A percentile compares a stretch with the other conserved stretches of the same genome.
phyloP scores from a whole-genome alignment of 1,140 invertebrate genomes.

The Phymorhynchus buccinoides region DNA sequence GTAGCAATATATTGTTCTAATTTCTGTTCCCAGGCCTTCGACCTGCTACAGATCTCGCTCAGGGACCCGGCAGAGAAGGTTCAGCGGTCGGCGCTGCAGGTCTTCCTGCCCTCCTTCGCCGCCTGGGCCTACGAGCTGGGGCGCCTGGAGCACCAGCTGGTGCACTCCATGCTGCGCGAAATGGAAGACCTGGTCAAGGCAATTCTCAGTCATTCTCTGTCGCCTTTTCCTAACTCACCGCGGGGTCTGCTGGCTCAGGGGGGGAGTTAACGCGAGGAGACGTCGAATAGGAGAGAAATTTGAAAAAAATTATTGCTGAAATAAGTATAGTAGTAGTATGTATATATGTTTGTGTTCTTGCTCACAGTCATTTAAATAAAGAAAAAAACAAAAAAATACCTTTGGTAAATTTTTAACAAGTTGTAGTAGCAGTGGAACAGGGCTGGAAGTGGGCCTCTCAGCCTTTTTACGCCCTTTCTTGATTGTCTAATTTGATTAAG shows the following conservation, averaged over 20 bases:
- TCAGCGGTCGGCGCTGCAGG: conserved; percentile 60
- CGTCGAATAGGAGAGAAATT: too few relatives aligned
- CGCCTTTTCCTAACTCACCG: conserved; percentile 39
- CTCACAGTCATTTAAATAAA: too few relatives aligned
- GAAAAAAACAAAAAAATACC: too few relatives aligned
- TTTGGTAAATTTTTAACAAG: too few relatives aligned
- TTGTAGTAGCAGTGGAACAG: too few relatives aligned
- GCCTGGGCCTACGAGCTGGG: conserved; percentile 79
- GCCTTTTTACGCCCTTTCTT: too few relatives aligned
- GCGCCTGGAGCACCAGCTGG: conserved; percentile 73
- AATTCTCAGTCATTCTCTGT: conserved; percentile 51
- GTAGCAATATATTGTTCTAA: background rate
- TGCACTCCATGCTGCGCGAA: conserved; percentile 66
- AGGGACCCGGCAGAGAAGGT: conserved; percentile 72
- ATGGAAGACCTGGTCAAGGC: conserved; percentile 71
- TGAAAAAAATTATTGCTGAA: too few relatives aligned
- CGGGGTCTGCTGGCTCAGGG: conserved; percentile 34
- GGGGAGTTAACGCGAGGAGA: background rate
- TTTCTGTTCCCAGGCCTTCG: conserved; percentile 60
- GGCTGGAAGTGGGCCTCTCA: too few relatives aligned
- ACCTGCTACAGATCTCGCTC: conserved; percentile 62
- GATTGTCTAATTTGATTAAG: too few relatives aligned
- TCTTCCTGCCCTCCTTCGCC: conserved; percentile 75
- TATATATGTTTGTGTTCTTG: too few relatives aligned
- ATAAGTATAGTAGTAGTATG: too few relatives aligned